Base-by-base conservation (phyloP, 2,888 invertebrate genomes). In the Endomychus coccineus region DNA sequence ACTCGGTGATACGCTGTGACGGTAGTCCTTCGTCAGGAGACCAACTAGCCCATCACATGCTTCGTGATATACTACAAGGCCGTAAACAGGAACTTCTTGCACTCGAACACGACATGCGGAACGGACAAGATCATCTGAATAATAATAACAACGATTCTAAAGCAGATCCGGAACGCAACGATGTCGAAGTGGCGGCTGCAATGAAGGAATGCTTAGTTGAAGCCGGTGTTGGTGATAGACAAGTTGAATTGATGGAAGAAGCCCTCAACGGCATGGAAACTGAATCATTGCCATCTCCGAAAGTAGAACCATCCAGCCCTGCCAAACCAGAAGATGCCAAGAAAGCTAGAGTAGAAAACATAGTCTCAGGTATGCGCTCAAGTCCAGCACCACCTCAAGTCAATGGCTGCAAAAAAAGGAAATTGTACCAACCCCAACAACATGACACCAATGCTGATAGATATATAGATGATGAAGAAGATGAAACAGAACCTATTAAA, bases 391-490 rank as follows among this genome's bases (percentile, higher is more conserved):
- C 83, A 13, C 75, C 78, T 1, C 80, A 83, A 63, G 85, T 87
- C 50, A 91, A 91, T 68, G 91, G 92, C 30, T 92, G 91, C 68
- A 92, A 92, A 66, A 96, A 96, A 67, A 78, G 95, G 29, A 96
- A 96, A 67, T 74, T 94, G 16, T 94, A 94, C 62, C 91, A 92
- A 58, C 95, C 95, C 7, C 91, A 92, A 65, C 94, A 94, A 59
- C 90, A 92, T 65, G 85, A 85, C 58, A 79, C 78, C 34, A 67
- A 77, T 31, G 75, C 75, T 38, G 73, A 74, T 40, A 55, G 66
- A 46, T 80, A 80, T 50, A 81, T 82, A 42, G 83, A 82, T 40
- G 85, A 83, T 48, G 83, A 86, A 52, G 81, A 81, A 50, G 75
- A 80, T 51, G 78, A 78, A 52, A 80, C 81, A 39, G 80, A 80